phyloP scores from a whole-genome alignment of 2,113 vertebrate genomes.

The Megalops atlanticus region DNA sequence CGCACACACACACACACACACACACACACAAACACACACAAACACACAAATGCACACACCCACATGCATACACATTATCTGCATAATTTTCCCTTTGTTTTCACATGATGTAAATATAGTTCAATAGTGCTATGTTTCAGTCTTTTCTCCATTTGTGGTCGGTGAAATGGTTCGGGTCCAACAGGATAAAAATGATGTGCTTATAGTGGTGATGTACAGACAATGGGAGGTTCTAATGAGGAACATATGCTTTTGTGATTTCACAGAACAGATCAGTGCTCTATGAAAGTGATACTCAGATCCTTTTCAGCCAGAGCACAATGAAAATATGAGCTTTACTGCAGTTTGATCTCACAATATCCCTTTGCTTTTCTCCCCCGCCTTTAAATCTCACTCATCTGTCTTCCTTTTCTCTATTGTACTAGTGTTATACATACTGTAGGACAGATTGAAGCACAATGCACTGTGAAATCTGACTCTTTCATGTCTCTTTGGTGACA shows the following conservation, averaged over 20 bases:
- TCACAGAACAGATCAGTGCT: conserved; percentile 94
- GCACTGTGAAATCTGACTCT: conserved; percentile 56
- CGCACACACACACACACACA: neutral
- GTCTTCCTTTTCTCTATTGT: conserved; percentile 68
- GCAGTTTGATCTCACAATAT: conserved; percentile 78
- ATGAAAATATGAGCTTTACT: conserved; percentile 81
- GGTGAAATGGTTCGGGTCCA: conserved; percentile 59
- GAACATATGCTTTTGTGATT: conserved; percentile 99
- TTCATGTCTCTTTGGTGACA: conserved; percentile 47
- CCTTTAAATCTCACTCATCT: conserved; percentile 27
- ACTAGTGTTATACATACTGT: conserved; percentile 71
- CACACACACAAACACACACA: neutral
- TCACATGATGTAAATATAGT: too few species aligned
- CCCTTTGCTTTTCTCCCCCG: conserved; percentile 61
- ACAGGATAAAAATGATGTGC: conserved; percentile 86
- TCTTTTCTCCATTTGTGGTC: neutral
- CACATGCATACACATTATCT: conserved; percentile 30
- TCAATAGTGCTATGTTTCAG: neutral
- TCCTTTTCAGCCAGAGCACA: conserved; percentile 84
- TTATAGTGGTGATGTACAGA: conserved; percentile 93
- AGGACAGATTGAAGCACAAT: conserved; percentile 66
- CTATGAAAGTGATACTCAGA: conserved; percentile 91
- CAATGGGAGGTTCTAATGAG: conserved; percentile 99
- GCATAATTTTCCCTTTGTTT: too few species aligned
- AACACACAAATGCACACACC: conserved; percentile 28